Conservation (phyloP, 2,888 invertebrate species). For the Sclerodermus sp. region DNA sequence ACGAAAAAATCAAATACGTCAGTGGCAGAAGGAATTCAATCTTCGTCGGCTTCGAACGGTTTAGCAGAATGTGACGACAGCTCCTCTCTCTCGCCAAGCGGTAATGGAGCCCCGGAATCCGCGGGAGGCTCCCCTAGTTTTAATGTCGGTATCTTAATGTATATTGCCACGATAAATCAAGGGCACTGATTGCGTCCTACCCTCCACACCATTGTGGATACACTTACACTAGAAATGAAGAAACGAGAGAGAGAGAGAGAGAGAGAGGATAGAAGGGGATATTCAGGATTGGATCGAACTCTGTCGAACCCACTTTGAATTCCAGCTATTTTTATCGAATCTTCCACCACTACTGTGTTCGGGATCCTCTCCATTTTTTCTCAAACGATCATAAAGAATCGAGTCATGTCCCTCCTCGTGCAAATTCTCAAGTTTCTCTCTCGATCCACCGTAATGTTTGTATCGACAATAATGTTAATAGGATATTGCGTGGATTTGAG, state of each 20-base stretch:
- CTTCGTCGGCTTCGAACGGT: constrained; percentile 17
- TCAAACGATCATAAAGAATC: too few relatives aligned
- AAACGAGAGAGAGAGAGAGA: constrained; percentile 12
- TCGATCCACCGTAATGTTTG: too few relatives aligned
- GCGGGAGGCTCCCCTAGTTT: constrained; percentile 55
- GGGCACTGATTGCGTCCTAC: constrained; percentile 56
- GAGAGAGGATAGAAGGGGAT: constrained; percentile 5
- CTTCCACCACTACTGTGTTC: too few relatives aligned
- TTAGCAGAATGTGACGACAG: constrained; percentile 31
- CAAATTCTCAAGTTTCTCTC: too few relatives aligned
- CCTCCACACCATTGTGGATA: constrained; percentile 30
- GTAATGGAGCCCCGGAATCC: constrained; percentile 44
- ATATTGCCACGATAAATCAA: constrained; percentile 58
- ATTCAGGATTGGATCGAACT: constrained; percentile 7
- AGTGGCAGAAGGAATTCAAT: constrained; percentile 25
- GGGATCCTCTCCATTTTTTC: too few relatives aligned
- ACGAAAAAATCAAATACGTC: too few relatives aligned
- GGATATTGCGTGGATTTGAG: too few relatives aligned
- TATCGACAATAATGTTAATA: too few relatives aligned
- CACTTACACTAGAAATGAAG: constrained; percentile 10
- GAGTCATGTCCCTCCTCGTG: too few relatives aligned
- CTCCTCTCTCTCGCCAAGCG: constrained; percentile 25
- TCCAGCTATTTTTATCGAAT: constrained; percentile 8
- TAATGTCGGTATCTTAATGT: constrained; percentile 59
- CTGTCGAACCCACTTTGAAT: constrained; percentile 19